phyloP scores from a whole-genome alignment of 2,113 vertebrate genomes.

The Microtus oregoni region DNA sequence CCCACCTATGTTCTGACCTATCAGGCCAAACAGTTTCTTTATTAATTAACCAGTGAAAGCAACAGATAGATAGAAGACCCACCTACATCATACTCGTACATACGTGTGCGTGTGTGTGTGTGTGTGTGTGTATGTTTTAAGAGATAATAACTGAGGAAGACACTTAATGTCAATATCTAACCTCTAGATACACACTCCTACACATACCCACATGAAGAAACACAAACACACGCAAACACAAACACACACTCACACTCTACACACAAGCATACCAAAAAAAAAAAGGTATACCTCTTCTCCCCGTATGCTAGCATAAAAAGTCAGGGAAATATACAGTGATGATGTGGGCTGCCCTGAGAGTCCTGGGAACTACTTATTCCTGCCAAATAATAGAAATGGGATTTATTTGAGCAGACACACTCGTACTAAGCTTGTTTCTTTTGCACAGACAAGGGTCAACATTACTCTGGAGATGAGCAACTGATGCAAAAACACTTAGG shows the following conservation, averaged over 20 bases:
- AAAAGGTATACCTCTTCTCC: not conserved
- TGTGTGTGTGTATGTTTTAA: not conserved
- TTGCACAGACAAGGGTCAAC: slow-evolving; percentile 71
- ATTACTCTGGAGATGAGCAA: slow-evolving; percentile 25
- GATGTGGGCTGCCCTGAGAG: not conserved
- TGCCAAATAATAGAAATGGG: slow-evolving; percentile 46
- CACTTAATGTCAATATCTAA: not conserved
- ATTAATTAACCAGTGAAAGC: too few relatives aligned
- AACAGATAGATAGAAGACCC: too few relatives aligned
- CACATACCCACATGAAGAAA: not conserved
- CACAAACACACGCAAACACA: not conserved
- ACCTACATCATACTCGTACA: too few relatives aligned
- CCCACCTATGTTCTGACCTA: too few relatives aligned
- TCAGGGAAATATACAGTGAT: not conserved
- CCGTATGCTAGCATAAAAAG: not conserved
- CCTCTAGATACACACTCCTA: not conserved
- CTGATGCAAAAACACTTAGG: not conserved
- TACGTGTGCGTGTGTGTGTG: too few relatives aligned
- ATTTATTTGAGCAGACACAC: slow-evolving; percentile 57
- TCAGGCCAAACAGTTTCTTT: too few relatives aligned
- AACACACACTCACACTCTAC: not conserved
- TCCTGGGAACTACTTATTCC: slow-evolving; percentile 23
- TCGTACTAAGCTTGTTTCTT: slow-evolving; percentile 47
- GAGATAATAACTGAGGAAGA: not conserved
- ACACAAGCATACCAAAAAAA: not conserved